Percentiles rank a stretch among this genome's conserved stretches.
Evolutionary conservation across 2,888 invertebrate genomes (phyloP).

Genomic region (Dioctria linearis): DNA sequence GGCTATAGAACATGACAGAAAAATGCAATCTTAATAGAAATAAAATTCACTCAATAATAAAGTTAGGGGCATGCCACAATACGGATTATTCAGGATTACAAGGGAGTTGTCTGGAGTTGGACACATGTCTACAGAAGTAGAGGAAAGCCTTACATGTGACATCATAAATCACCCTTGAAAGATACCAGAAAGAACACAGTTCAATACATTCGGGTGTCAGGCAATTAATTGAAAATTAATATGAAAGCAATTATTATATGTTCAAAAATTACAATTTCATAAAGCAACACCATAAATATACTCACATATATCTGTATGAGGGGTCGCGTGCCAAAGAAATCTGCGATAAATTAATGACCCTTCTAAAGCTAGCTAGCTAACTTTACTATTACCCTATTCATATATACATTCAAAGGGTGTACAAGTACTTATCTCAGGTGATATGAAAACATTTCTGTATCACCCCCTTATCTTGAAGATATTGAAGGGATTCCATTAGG

Average conservation of each 20-base stretch:
- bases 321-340: conserved; percentile 27
- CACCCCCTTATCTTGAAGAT: conserved; percentile 41
- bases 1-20: no score
- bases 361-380: neutral
- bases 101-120: neutral
- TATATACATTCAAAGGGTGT: conserved; percentile 6
- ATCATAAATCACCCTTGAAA: neutral
- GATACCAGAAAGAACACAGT: neutral
- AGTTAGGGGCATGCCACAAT: neutral
- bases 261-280: conserved; percentile 50
- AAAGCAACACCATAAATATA: neutral
- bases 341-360: conserved; percentile 47
- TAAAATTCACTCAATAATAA: no score
- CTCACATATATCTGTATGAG: neutral
- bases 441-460: conserved; percentile 52
- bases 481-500: conserved; percentile 66
- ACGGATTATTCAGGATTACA: conserved; percentile 21
- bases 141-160: conserved; percentile 9
- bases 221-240: conserved; percentile 53
- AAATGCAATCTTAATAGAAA: no score
- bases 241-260: conserved; percentile 35
- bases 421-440: conserved; percentile 49
- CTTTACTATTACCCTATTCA: neutral
- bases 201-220: neutral
- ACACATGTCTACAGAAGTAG: neutral